These are phyloP conservation scores for Lordiphosa stackelbergi DNA, from an alignment of 1,140 invertebrate genomes.

Conservation along the genomic window DNA sequence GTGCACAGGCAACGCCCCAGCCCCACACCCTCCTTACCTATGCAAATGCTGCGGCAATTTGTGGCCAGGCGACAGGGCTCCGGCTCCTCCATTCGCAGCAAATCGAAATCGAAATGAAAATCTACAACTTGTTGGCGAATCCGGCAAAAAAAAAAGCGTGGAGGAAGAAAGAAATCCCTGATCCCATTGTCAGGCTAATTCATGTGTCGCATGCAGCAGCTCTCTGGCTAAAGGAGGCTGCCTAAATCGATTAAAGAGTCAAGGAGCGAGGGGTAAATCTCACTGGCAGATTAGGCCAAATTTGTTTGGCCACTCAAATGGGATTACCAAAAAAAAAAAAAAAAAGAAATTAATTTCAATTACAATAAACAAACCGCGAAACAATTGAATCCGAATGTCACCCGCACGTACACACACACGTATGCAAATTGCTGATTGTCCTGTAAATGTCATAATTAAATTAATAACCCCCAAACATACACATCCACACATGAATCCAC, in stretches of 20 bases:
- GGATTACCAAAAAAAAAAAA: neutral
- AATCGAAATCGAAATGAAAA: conserved; percentile 69
- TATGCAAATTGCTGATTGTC: conserved; percentile 3
- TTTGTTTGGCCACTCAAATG: conserved; percentile 13
- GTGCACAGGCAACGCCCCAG: conserved; percentile 35
- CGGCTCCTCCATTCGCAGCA: conserved; percentile 16
- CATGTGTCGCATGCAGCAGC: conserved; percentile 66
- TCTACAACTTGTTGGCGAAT: conserved; percentile 61
- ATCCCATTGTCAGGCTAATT: conserved; percentile 66
- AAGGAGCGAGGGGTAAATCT: conserved; percentile 31
- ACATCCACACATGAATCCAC: neutral
- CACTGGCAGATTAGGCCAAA: conserved; percentile 16
- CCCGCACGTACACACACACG: conserved; percentile 2
- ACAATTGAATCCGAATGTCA: conserved; percentile 44
- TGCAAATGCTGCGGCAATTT: conserved; percentile 57
- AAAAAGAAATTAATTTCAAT: conserved; percentile 51
- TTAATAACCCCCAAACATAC: conserved; percentile 28
- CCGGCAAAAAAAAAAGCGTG: conserved; percentile 11
- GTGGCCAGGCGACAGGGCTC: conserved; percentile 23
- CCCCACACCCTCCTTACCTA: conserved; percentile 10
- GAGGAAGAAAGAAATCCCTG: conserved; percentile 25
- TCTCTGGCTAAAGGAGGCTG: conserved; percentile 28
- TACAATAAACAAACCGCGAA: conserved; percentile 42
- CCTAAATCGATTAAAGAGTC: conserved; percentile 69
- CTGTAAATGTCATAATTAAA: conserved; percentile 54